Conservation (phyloP, 2,888 invertebrate species). For the Eledone cirrhosa region DNA sequence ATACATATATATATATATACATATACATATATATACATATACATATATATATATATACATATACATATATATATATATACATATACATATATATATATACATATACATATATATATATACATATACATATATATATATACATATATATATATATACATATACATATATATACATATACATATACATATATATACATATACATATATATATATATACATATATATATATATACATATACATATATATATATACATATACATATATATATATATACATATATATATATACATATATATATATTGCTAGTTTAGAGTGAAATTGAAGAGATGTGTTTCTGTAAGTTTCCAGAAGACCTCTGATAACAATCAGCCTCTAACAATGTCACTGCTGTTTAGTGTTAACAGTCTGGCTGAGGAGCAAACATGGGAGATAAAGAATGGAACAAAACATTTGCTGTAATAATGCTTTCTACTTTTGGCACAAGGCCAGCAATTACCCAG, state of each 20-base stretch:
- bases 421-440: no score
- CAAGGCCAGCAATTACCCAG: no score
- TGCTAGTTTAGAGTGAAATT: no score
- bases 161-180: background rate
- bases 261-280: background rate
- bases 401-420: no score
- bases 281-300: background rate
- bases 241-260: background rate
- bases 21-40: background rate
- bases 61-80: background rate
- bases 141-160: slow-evolving; percentile 1
- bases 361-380: no score
- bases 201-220: background rate
- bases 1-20: no score
- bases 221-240: background rate
- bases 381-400: no score
- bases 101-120: background rate
- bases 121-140: background rate
- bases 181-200: background rate
- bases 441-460: no score
- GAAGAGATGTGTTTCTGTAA: no score
- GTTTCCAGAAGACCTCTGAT: no score
- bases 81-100: background rate
- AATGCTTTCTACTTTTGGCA: no score
- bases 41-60: slow-evolving; percentile 1